These are phyloP conservation scores for Hyperoodon ampullatus DNA, from an alignment of 2,113 vertebrate genomes.

Conservation along the genomic window DNA sequence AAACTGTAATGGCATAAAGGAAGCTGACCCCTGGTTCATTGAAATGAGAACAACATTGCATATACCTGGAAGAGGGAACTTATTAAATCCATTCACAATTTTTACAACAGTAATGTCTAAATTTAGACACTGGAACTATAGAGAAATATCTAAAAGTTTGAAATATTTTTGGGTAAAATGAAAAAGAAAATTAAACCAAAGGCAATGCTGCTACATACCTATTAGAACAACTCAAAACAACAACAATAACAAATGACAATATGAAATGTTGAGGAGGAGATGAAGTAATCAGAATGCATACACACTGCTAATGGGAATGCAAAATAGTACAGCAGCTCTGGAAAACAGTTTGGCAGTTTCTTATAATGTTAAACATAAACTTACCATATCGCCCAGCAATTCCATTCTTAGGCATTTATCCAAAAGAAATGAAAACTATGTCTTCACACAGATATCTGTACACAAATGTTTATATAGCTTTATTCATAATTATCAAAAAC, in stretches of 20 bases:
- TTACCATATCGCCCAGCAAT: background rate
- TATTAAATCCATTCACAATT: background rate
- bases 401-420: background rate
- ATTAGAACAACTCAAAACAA: background rate
- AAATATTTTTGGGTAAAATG: background rate
- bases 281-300: background rate
- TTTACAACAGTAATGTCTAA: background rate
- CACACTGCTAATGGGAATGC: background rate
- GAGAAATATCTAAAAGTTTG: background rate
- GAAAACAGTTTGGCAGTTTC: background rate
- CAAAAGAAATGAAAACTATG: slow-evolving; percentile 5
- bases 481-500: background rate
- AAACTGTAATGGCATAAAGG: background rate
- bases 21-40: background rate
- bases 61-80: background rate
- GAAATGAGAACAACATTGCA: background rate
- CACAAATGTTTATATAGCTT: background rate
- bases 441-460: background rate
- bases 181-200: slow-evolving; percentile 27
- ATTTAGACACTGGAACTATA: background rate
- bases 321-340: background rate
- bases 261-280: background rate
- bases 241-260: background rate
- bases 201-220: background rate
- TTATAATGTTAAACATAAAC: background rate